A percentile compares a stretch with the other conserved stretches of the same genome.
Conservation (phyloP, 1,140 invertebrate genomes). For the Argopecten irradians region DNA sequence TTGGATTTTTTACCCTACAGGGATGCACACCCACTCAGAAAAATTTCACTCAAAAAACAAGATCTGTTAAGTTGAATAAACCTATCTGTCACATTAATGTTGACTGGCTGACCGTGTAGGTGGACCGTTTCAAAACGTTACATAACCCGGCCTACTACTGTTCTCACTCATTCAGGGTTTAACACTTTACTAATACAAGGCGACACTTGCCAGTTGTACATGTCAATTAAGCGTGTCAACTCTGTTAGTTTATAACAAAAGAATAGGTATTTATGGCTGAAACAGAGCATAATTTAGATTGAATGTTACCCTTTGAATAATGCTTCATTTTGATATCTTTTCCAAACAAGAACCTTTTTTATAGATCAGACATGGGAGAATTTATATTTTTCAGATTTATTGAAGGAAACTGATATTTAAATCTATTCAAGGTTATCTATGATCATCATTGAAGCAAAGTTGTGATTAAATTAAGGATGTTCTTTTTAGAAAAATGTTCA, state of each 20-base stretch:
- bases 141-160: background rate
- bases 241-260: slow-evolving; percentile 7
- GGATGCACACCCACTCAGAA: background rate
- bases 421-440: too few species aligned
- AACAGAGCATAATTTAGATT: background rate
- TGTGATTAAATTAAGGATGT: too few species aligned
- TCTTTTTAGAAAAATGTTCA: too few species aligned
- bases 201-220: background rate
- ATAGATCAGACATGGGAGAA: too few species aligned
- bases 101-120: background rate
- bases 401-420: too few species aligned
- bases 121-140: background rate
- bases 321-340: background rate
- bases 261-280: background rate
- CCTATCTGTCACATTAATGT: background rate
- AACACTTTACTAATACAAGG: background rate
- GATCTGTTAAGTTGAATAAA: background rate
- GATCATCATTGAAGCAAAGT: too few species aligned
- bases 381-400: too few species aligned
- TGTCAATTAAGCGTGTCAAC: background rate
- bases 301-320: too few species aligned
- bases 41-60: background rate
- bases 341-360: background rate
- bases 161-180: background rate
- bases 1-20: background rate